Percentiles rank a stretch among this genome's conserved stretches.
These are phyloP conservation scores for Caradrina clavipalpis DNA, from an alignment of 2,888 invertebrate genomes.

Conservation along the genomic window DNA sequence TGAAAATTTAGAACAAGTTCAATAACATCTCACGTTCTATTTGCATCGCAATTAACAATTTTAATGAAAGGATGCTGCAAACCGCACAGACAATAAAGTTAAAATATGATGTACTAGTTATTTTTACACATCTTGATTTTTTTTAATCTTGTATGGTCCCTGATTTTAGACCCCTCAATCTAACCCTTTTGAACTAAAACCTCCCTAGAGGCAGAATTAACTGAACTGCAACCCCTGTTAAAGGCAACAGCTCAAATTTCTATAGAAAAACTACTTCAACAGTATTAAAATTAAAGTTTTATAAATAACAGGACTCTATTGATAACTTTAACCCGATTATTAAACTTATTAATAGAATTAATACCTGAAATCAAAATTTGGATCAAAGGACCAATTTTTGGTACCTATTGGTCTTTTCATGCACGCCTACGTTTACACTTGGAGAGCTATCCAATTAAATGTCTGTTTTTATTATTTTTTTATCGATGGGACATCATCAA, in stretches of 20 bases:
- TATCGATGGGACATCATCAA: too few relatives aligned
- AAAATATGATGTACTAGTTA: background rate
- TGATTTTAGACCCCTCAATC: background rate
- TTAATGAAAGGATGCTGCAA: slow-evolving; percentile 24
- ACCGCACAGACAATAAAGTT: slow-evolving; percentile 5
- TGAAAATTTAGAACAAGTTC: background rate
- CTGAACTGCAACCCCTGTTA: background rate
- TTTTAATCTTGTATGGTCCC: too few relatives aligned
- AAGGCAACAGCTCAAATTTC: slow-evolving; percentile 10
- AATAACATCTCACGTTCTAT: slow-evolving; percentile 8
- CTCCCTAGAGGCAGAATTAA: slow-evolving; percentile 25
- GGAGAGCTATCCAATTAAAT: too few relatives aligned
- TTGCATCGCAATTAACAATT: slow-evolving; percentile 10
- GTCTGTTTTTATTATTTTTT: too few relatives aligned
- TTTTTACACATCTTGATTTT: background rate
- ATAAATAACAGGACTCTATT: background rate
- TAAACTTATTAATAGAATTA: too few relatives aligned
- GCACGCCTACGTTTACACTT: too few relatives aligned
- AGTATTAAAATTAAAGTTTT: background rate
- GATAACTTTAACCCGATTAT: background rate
- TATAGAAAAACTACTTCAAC: slow-evolving; percentile 21
- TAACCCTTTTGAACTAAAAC: slow-evolving; percentile 1
- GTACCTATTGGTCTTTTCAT: too few relatives aligned
- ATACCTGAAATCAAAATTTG: too few relatives aligned
- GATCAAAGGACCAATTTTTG: background rate